Conservation (phyloP, 2,888 invertebrate species). For the Microctonus aethiopoides region DNA sequence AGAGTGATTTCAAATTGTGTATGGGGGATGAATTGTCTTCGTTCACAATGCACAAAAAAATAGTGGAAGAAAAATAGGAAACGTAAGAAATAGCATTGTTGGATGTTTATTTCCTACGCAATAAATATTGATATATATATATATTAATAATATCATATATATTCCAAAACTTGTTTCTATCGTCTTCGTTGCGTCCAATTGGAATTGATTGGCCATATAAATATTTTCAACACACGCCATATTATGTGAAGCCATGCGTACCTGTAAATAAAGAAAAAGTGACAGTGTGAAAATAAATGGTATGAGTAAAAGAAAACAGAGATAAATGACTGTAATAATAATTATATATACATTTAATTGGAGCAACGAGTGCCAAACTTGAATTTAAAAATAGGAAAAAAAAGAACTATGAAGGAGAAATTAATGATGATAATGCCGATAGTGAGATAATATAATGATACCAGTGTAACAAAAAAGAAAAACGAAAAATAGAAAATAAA, state of each 20-base stretch:
- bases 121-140: conserved; percentile 27
- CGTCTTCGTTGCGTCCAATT: neutral
- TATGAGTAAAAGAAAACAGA: conserved; percentile 11
- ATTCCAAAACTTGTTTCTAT: neutral
- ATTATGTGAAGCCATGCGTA: conserved; percentile 22
- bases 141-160: neutral
- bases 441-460: conserved; percentile 38
- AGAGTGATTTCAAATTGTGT: conserved; percentile 11
- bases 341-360: neutral
- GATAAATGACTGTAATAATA: conserved; percentile 36
- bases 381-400: conserved; percentile 40
- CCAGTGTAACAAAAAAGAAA: conserved; percentile 54
- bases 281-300: neutral
- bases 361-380: conserved; percentile 64
- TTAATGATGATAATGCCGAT: conserved; percentile 13
- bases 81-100: neutral
- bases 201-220: conserved; percentile 8
- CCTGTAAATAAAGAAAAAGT: conserved; percentile 23
- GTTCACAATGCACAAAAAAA: neutral
- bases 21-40: conserved; percentile 12
- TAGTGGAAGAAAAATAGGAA: neutral
- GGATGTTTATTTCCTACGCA: neutral
- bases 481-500: conserved; percentile 27
- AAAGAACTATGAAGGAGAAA: neutral
- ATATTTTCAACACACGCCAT: conserved; percentile 23